Evolutionary conservation across 35 echinoderm and acorn worm species (phyloP).

Genomic region (Nesometra sesokonis): DNA sequence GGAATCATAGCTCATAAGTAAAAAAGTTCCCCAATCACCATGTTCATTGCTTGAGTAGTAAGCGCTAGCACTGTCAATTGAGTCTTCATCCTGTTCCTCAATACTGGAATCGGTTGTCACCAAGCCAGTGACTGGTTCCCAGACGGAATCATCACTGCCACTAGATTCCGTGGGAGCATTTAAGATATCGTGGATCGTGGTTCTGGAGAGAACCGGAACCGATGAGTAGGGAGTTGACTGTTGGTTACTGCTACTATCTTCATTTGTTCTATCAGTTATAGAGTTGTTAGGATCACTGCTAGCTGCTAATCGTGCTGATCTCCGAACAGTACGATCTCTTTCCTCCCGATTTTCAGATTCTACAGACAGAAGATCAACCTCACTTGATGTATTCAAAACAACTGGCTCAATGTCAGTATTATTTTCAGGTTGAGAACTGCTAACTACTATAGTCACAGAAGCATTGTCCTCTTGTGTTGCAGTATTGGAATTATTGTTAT

Average conservation of each 20-base stretch:
- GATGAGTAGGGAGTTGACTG: background rate
- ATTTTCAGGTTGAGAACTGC: background rate
- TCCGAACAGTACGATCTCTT: background rate
- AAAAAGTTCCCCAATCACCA: background rate
- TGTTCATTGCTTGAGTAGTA: background rate
- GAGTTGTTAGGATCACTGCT: background rate
- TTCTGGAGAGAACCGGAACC: background rate
- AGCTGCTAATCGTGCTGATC: background rate
- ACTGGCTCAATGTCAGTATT: too few relatives aligned
- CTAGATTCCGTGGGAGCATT: background rate
- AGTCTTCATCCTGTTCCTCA: background rate
- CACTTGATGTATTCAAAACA: background rate
- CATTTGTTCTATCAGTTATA: background rate
- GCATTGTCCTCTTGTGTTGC: background rate
- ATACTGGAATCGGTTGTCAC: background rate
- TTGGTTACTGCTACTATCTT: background rate
- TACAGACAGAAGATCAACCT: background rate
- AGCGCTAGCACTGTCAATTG: background rate
- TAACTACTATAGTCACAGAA: background rate
- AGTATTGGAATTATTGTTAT: background rate
- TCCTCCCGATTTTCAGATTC: background rate
- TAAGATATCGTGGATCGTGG: background rate
- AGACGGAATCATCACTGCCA: background rate
- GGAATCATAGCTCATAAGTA: background rate
- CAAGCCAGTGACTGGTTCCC: background rate